Conservation (phyloP, 2,888 invertebrate species). For the Elegia similella region DNA sequence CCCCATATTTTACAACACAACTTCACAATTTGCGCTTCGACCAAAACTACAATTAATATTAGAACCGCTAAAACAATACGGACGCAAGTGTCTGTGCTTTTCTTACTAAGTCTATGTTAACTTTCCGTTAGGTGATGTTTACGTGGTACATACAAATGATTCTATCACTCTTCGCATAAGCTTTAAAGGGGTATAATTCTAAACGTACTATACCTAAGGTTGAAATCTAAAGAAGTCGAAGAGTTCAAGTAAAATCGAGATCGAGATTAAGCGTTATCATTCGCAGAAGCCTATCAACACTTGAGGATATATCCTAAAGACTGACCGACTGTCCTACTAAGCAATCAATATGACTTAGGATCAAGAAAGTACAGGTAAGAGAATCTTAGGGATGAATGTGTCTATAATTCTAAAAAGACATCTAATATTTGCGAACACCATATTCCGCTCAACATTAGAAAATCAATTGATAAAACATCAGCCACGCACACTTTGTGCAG, state of each 20-base stretch:
- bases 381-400: constrained; percentile 53
- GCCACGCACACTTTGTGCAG: constrained; percentile 25
- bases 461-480: neutral
- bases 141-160: constrained; percentile 4
- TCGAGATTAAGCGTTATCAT: constrained; percentile 66
- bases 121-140: constrained; percentile 7
- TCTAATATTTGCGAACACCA: constrained; percentile 25
- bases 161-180: constrained; percentile 13
- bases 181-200: neutral
- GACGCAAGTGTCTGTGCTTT: constrained; percentile 63
- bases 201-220: constrained; percentile 47
- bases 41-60: constrained; percentile 37
- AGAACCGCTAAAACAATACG: constrained; percentile 50
- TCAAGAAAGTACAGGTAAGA: constrained; percentile 59
- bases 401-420: constrained; percentile 45
- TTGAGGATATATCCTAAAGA: constrained; percentile 41
- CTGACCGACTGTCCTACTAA: constrained; percentile 51
- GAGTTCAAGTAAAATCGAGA: constrained; percentile 63
- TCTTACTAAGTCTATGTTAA: constrained; percentile 29
- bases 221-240: constrained; percentile 52
- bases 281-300: constrained; percentile 53
- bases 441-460: neutral
- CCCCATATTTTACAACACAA: constrained; percentile 52
- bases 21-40: constrained; percentile 59
- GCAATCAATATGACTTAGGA: constrained; percentile 73